Evolutionary conservation across 2,113 vertebrate species (phyloP), one percentile per base, ranked within the genome.

Genomic region (Zosterops pallidus): DNA sequence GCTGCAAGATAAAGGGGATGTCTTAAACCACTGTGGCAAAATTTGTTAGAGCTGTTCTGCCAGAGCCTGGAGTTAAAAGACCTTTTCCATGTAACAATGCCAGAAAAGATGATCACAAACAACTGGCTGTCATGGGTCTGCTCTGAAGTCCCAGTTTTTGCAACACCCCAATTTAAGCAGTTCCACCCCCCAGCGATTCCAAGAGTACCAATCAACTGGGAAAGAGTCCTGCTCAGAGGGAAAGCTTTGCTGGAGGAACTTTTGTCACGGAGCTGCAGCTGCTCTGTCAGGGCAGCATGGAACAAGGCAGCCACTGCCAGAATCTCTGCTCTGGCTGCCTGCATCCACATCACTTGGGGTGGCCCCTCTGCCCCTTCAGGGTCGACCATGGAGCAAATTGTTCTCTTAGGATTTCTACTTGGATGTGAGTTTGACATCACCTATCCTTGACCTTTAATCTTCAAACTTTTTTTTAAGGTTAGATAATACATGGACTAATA

Each of bases 81-180:
- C 50, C 67, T 83, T 93, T 92, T 83, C 71, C 79, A 69, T 75
- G 65, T 87, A 75, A 74, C 82, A 50, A 8, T 91, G 81, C 90
- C 92, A 94, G 74, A 85, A 79, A 76, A 79, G 82, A 91, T 68
- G 92, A 92, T 94, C 90, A 96, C 74, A 94, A 71, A 52, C 33
- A 91, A 95, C 60, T 78, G 55, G 60, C 90, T 91, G 81, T 87
- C 85, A 91, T 2, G 52, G 67, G 52, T 93, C 49, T 87, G n/a
- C 78, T 94, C 87, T 95, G 87, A 82, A 85, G 85, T 88, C 28
- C 41, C 24, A 22, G 50, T 64, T 90, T 95, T 82, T 80, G 44
- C 67, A 89, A 85, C 44, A 83, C 42, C n/a, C 67, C 23, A 1
- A 17, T 80, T 94, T 88, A 95, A 91, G 63, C 53, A 42, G 37